phyloP scores from a whole-genome alignment of 1,140 invertebrate species.

The Drosophila leontia region DNA sequence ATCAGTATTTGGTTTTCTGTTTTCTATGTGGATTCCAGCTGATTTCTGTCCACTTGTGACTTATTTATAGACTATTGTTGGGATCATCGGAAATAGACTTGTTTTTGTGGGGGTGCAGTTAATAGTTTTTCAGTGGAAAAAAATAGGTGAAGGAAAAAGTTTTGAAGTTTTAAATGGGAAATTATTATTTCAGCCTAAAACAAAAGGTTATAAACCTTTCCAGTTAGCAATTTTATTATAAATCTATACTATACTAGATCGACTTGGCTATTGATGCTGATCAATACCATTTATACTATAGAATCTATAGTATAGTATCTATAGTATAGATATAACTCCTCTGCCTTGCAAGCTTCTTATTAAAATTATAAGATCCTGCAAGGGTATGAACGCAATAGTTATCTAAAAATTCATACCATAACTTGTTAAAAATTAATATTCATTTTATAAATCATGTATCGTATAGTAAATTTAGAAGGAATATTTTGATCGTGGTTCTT shows the following conservation, averaged over 20 bases:
- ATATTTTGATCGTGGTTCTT: no score
- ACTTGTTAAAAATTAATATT: neutral
- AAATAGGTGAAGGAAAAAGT: neutral
- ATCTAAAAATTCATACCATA: neutral
- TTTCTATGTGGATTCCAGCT: conserved; percentile 5
- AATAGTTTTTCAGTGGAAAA: neutral
- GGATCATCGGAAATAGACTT: conserved; percentile 21
- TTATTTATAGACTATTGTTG: conserved; percentile 45
- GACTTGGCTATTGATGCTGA: no score
- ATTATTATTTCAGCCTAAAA: no score
- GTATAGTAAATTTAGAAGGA: no score
- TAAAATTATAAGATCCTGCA: neutral
- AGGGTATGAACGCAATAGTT: neutral
- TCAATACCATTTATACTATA: no score
- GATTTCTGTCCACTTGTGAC: conserved; percentile 7
- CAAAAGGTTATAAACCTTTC: no score
- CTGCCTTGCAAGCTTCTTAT: neutral
- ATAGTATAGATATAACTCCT: no score
- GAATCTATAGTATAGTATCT: no score
- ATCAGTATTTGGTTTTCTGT: neutral
- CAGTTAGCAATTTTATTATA: no score
- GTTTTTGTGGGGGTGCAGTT: conserved; percentile 23
- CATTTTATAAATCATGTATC: no score
- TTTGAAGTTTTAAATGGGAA: no score
- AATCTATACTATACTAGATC: no score